These are phyloP conservation scores for Alitta virens DNA, from an alignment of 2,888 invertebrate species.

Conservation along the genomic window DNA sequence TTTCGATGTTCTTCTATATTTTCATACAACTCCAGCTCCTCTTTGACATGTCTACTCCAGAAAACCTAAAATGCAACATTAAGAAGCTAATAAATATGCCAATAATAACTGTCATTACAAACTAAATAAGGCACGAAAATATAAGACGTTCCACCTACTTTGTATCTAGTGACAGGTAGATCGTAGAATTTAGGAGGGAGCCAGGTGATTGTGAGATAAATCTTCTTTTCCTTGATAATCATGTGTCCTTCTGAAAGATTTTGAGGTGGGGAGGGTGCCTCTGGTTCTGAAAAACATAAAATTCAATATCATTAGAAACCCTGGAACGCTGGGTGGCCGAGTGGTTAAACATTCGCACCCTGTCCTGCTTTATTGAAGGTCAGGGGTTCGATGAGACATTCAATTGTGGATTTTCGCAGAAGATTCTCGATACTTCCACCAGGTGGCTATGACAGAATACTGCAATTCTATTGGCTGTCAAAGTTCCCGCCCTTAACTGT, in stretches of 20 bases:
- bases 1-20: slow-evolving; percentile 36
- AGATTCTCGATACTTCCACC: no score
- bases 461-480: no score
- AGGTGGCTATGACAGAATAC: no score
- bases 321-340: no score
- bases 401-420: no score
- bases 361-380: no score
- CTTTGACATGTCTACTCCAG: slow-evolving; percentile 39
- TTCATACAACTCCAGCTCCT: slow-evolving; percentile 30
- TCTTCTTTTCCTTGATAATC: slow-evolving; percentile 37
- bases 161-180: slow-evolving; percentile 45
- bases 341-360: no score
- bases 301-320: neutral
- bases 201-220: slow-evolving; percentile 48
- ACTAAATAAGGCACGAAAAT: no score
- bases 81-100: no score
- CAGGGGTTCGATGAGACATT: no score
- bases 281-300: slow-evolving; percentile 35
- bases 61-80: slow-evolving; percentile 32
- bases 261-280: slow-evolving; percentile 42
- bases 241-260: slow-evolving; percentile 45
- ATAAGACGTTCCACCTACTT: slow-evolving; percentile 31
- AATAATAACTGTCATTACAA: no score
- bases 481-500: no score
- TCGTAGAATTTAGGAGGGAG: slow-evolving; percentile 42